Conservation (phyloP, 2,888 invertebrate species). For the Digitonthophagus gazella region DNA sequence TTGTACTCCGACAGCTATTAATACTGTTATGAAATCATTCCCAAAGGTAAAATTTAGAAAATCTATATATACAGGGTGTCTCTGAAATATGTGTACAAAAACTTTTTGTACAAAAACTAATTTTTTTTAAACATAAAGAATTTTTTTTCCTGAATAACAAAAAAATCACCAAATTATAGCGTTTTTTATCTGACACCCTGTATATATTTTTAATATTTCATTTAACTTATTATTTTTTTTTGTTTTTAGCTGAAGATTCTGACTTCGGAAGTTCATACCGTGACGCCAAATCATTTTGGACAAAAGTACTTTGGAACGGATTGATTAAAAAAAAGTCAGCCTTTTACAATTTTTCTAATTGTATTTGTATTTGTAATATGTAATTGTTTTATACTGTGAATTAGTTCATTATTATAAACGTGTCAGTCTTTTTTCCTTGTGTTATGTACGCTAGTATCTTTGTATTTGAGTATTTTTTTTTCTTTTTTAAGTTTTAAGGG, state of each 20-base stretch:
- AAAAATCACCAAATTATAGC: not conserved
- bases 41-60: slow-evolving; percentile 57
- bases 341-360: not conserved
- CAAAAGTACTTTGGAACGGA: slow-evolving; percentile 99
- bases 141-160: too few relatives aligned
- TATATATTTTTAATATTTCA: too few relatives aligned
- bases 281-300: slow-evolving; percentile 97
- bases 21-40: slow-evolving; percentile 78
- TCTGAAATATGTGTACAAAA: too few relatives aligned
- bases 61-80: too few relatives aligned
- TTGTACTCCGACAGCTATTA: slow-evolving; percentile 89
- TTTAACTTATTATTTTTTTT: slow-evolving; percentile 19
- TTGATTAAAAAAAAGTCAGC: slow-evolving; percentile 48
- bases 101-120: too few relatives aligned
- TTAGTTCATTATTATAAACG: not conserved
- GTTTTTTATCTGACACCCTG: too few relatives aligned
- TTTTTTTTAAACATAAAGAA: too few relatives aligned
- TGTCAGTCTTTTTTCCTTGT: slow-evolving; percentile 5
- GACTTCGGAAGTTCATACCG: slow-evolving; percentile 91
- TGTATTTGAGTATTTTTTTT: not conserved
- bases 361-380: slow-evolving; percentile 7
- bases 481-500: not conserved
- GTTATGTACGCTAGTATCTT: not conserved
- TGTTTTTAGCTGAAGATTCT: slow-evolving; percentile 80
- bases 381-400: not conserved